Conservation (phyloP, 2,797 vertebrate genomes). For the Brachyalestes nurse region DNA sequence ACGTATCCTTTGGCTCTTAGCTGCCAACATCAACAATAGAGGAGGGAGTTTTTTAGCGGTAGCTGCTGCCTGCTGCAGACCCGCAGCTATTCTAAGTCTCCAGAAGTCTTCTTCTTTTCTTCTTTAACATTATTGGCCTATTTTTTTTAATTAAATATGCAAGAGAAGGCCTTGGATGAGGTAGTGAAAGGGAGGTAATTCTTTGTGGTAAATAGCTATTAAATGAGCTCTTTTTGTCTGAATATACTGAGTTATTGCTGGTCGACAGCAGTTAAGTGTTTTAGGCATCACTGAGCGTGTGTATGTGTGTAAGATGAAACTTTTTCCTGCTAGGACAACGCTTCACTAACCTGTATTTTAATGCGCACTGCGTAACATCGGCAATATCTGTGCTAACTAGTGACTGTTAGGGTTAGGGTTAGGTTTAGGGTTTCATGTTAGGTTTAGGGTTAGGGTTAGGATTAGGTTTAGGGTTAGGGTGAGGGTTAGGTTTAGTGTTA, state of each 20-base stretch:
- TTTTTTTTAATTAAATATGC: conserved; percentile 43
- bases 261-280: conserved; percentile 14
- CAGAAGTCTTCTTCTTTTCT: conserved; percentile 19
- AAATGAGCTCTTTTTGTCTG: conserved; percentile 27
- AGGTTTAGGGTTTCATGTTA: too few species aligned
- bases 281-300: conserved; percentile 41
- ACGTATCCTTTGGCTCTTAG: conserved; percentile 6
- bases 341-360: too few species aligned
- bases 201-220: conserved; percentile 31
- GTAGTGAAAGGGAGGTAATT: conserved; percentile 12
- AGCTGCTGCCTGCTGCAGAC: conserved; percentile 18
- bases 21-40: conserved; percentile 40
- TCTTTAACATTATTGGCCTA: conserved; percentile 23
- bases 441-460: too few species aligned
- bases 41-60: conserved; percentile 31
- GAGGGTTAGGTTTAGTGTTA: too few species aligned
- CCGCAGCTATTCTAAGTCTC: conserved; percentile 13
- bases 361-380: too few species aligned
- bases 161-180: conserved; percentile 13
- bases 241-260: conserved; percentile 29
- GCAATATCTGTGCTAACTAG: too few species aligned
- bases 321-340: too few species aligned
- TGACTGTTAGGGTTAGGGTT: too few species aligned
- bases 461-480: too few species aligned
- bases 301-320: conserved; percentile 44